A percentile compares a stretch with the other conserved stretches of the same genome.
These are phyloP conservation scores for Gastrophryne carolinensis DNA, from an alignment of 2,797 vertebrate species.

Conservation along the genomic window DNA sequence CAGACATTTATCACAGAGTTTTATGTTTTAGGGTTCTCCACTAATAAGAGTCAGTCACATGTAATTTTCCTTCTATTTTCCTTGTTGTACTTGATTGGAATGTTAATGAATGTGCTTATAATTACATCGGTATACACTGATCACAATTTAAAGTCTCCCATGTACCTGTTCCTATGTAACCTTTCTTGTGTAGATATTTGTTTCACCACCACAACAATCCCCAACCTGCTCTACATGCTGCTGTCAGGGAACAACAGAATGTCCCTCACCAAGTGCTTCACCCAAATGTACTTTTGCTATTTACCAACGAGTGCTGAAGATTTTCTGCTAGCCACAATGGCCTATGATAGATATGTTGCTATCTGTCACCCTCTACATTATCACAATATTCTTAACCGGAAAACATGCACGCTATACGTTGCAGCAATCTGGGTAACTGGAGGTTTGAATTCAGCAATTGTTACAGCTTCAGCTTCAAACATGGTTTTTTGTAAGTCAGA, in stretches of 20 bases:
- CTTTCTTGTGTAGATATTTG: slow-evolving; percentile 18
- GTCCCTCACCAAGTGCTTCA: not conserved
- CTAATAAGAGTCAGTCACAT: too few relatives aligned
- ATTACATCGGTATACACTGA: not conserved
- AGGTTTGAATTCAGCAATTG: too few relatives aligned
- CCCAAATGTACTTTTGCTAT: not conserved
- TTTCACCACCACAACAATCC: not conserved
- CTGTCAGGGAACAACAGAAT: not conserved
- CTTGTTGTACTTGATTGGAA: not conserved
- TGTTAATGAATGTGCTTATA: not conserved
- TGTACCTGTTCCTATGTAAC: slow-evolving; percentile 1
- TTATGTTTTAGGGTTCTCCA: too few relatives aligned
- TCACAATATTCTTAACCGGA: too few relatives aligned
- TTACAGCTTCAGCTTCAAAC: too few relatives aligned
- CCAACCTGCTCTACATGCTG: not conserved
- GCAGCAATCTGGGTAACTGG: too few relatives aligned
- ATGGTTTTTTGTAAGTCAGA: too few relatives aligned
- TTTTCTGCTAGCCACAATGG: not conserved
- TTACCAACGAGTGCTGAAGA: not conserved
- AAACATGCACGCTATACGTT: too few relatives aligned
- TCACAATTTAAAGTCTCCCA: not conserved
- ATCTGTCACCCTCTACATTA: slow-evolving; percentile 20
- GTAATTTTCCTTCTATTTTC: too few relatives aligned
- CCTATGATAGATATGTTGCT: slow-evolving; percentile 17
- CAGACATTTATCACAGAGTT: too few relatives aligned